These are phyloP conservation scores for Merluccius polli DNA, from an alignment of 2,797 vertebrate species.

Conservation along the genomic window DNA sequence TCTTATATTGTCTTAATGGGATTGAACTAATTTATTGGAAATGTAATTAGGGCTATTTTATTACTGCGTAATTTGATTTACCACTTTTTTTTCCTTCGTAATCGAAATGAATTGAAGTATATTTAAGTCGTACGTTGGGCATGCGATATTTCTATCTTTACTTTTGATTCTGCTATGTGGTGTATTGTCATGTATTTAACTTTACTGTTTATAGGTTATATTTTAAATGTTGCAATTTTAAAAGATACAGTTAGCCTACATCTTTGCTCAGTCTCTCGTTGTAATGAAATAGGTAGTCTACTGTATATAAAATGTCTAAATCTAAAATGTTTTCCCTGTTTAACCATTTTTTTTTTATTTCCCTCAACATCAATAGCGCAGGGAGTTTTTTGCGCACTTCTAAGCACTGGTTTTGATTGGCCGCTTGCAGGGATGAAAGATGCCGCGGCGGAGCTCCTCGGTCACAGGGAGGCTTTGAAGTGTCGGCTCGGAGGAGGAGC, in stretches of 20 bases:
- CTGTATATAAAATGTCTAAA: not conserved
- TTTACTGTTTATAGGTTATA: not conserved
- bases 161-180: constrained; percentile 4
- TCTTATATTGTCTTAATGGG: constrained; percentile 87
- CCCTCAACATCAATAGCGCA: not conserved
- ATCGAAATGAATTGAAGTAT: constrained; percentile 65
- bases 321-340: not conserved
- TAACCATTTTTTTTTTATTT: not conserved
- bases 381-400: constrained; percentile 5
- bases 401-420: constrained; percentile 40
- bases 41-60: constrained; percentile 85
- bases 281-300: too few relatives aligned
- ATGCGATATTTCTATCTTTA: constrained; percentile 49
- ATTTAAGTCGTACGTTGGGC: constrained; percentile 63
- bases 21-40: constrained; percentile 88
- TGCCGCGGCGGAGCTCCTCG: constrained; percentile 87
- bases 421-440: constrained; percentile 92
- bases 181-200: not conserved
- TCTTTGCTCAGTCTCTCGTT: not conserved
- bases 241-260: too few relatives aligned
- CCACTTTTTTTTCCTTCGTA: constrained; percentile 19
- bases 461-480: constrained; percentile 92
- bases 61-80: constrained; percentile 97
- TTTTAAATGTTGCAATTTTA: not conserved
- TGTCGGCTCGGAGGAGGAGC: constrained; percentile 83